Percentiles rank a stretch among this genome's conserved stretches.
phyloP scores from a whole-genome alignment of 2,797 vertebrate species.

The Myiotriccus ornatus region DNA sequence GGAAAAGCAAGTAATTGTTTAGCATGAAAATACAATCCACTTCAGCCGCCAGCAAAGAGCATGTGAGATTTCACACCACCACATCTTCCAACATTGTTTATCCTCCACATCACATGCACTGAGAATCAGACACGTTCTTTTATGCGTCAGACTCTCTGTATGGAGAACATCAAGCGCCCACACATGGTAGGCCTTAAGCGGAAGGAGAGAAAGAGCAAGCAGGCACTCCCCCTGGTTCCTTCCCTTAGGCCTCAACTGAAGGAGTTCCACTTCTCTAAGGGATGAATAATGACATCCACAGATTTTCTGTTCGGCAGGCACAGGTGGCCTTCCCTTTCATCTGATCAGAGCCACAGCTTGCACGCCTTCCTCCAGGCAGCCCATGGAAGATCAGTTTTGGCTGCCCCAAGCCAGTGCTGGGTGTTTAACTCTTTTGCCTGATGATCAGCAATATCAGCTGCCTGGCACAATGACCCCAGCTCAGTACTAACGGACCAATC shows the following conservation, averaged over 20 bases:
- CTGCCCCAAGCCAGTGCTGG: background rate
- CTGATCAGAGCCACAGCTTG: background rate
- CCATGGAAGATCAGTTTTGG: background rate
- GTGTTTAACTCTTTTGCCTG: background rate
- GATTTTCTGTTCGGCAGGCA: background rate
- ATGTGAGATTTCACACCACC: constrained; percentile 11
- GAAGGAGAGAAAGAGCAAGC: background rate
- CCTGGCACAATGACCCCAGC: background rate
- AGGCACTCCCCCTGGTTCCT: background rate
- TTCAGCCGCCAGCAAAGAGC: background rate
- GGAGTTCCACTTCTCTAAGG: background rate
- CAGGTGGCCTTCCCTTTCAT: background rate
- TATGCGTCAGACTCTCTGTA: background rate
- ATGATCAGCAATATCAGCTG: background rate
- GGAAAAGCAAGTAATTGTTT: background rate
- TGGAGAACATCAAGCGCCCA: background rate
- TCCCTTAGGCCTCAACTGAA: background rate
- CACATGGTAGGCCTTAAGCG: background rate
- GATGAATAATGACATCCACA: background rate
- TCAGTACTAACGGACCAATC: background rate
- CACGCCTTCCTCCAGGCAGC: background rate
- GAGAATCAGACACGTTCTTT: background rate
- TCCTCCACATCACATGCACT: background rate
- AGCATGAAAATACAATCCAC: constrained; percentile 1
- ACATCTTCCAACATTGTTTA: constrained; percentile 27